These are phyloP conservation scores for Panulirus ornatus DNA, from an alignment of 1,140 invertebrate species.

Conservation along the genomic window DNA sequence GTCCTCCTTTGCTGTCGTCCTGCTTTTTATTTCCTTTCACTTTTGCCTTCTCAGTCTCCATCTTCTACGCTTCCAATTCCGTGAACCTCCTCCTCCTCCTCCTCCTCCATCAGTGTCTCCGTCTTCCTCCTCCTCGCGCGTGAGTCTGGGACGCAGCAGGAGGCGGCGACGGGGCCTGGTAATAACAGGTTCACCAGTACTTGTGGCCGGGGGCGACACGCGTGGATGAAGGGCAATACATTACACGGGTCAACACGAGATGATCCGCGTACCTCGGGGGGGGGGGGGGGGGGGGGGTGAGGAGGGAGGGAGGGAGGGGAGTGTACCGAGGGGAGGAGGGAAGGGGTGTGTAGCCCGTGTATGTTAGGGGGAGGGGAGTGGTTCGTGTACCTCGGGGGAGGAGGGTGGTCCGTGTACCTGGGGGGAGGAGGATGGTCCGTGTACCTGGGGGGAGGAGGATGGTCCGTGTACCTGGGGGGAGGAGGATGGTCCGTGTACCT, in stretches of 20 bases:
- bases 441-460: no score
- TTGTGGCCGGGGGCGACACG: slow-evolving; percentile 7
- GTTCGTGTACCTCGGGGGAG: no score
- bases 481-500: no score
- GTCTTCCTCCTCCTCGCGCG: slow-evolving; percentile 10
- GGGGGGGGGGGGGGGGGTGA: no score
- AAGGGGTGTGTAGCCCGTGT: neutral
- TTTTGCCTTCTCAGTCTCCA: neutral
- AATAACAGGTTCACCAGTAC: slow-evolving; percentile 46
- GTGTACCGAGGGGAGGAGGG: no score
- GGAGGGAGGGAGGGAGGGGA: no score
- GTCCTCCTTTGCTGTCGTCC: neutral
- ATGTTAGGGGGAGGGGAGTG: no score
- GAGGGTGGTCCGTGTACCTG: no score
- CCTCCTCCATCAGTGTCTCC: neutral
- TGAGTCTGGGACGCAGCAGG: neutral
- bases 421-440: no score
- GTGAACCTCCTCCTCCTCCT: neutral
- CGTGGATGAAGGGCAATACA: slow-evolving; percentile 19
- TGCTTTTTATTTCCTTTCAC: neutral
- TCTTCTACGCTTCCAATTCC: no score
- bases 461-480: no score
- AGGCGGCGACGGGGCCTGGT: slow-evolving; percentile 30
- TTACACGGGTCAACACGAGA: slow-evolving; percentile 10
- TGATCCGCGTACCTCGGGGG: no score